Conservation (phyloP, 2,113 vertebrate genomes). For the Uropsilus gracilis region DNA sequence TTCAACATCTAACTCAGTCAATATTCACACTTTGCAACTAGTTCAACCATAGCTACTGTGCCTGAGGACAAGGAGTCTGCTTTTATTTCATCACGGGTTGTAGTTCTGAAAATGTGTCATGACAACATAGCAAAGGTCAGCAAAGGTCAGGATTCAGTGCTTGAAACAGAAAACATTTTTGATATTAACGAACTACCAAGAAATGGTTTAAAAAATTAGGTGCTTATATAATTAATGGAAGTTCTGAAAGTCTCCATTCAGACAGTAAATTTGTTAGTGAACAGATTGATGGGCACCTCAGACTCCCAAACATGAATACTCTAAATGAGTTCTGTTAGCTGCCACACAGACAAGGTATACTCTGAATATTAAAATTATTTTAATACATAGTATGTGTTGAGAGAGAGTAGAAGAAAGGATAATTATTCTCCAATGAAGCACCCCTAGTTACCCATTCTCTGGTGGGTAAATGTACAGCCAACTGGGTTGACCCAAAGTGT, state of each 20-base stretch:
- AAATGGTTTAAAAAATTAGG: not conserved
- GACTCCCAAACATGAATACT: too few species aligned
- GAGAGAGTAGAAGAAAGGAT: too few species aligned
- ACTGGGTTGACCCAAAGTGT: too few species aligned
- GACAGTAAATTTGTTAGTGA: not conserved
- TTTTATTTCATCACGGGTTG: not conserved
- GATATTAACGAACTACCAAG: not conserved
- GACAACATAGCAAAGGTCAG: not conserved
- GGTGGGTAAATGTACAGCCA: too few species aligned
- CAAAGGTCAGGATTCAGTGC: not conserved
- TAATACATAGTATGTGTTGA: too few species aligned
- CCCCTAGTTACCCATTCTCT: too few species aligned
- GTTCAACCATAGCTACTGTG: not conserved
- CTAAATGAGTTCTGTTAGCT: too few species aligned
- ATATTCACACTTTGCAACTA: not conserved
- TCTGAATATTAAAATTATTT: too few species aligned
- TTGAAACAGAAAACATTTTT: not conserved
- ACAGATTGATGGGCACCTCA: too few species aligned
- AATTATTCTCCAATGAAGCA: too few species aligned
- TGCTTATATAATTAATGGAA: not conserved
- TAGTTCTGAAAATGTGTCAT: not conserved
- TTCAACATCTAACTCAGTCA: not conserved
- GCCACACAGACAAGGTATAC: too few species aligned
- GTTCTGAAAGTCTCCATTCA: not conserved
- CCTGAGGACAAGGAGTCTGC: not conserved